Percentiles rank a stretch among this genome's conserved stretches.
Conservation (phyloP, 2,113 vertebrate genomes). For the Lucifuga dentata region DNA sequence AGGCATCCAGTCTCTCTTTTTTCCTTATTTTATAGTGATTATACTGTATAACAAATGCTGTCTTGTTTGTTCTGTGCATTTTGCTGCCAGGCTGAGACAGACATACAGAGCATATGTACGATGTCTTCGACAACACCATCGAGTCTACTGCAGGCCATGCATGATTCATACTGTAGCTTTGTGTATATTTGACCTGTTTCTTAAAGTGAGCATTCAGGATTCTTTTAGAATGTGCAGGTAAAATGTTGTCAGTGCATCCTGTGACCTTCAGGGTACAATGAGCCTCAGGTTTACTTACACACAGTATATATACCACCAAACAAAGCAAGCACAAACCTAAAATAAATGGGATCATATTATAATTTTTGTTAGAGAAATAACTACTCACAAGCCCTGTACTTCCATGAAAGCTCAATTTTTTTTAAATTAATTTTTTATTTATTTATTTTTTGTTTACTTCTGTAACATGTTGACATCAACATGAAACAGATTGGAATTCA, state of each 20-base stretch:
- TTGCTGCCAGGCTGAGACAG: conserved; percentile 29
- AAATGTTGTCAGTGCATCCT: background rate
- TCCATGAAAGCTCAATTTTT: no score
- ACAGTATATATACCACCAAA: no score
- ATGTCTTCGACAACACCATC: conserved; percentile 15
- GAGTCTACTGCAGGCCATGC: conserved; percentile 34
- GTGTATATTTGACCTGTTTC: conserved; percentile 54
- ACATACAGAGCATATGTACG: conserved; percentile 12
- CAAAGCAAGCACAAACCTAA: no score
- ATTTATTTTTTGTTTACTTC: background rate
- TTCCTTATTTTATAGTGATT: conserved; percentile 24
- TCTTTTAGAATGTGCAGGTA: background rate
- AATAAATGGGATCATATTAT: no score
- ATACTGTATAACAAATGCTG: conserved; percentile 37
- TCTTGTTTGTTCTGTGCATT: conserved; percentile 9
- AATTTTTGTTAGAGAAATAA: no score
- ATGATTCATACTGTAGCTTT: conserved; percentile 54
- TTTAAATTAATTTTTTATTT: no score
- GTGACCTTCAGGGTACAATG: background rate
- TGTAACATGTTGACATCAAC: background rate
- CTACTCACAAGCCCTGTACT: no score
- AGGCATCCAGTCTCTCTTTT: background rate
- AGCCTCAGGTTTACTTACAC: background rate
- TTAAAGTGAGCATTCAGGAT: conserved; percentile 5
- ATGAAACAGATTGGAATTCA: no score